Percentiles rank a stretch among this genome's conserved stretches.
phyloP scores from a whole-genome alignment of 2,888 invertebrate species.

The Ctena decussata region DNA sequence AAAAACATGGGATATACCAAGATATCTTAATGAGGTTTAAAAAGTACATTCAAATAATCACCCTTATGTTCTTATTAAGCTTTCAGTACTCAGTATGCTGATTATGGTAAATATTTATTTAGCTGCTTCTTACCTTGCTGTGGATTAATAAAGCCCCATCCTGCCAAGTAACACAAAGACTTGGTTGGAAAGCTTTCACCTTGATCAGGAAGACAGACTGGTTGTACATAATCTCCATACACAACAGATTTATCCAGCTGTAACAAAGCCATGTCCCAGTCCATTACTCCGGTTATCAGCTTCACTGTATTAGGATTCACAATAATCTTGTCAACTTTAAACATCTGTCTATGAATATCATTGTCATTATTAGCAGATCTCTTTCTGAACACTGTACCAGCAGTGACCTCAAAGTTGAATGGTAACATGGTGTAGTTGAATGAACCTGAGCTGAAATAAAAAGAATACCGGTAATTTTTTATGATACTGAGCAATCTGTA shows the following conservation, averaged over 20 bases:
- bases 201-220: conserved; percentile 73
- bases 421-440: conserved; percentile 70
- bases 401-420: conserved; percentile 66
- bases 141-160: conserved; percentile 77
- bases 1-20: too few relatives aligned
- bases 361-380: conserved; percentile 18
- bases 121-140: conserved; percentile 65
- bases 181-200: conserved; percentile 49
- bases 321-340: conserved; percentile 65
- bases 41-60: too few relatives aligned
- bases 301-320: conserved; percentile 65
- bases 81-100: too few relatives aligned
- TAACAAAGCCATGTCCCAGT: conserved; percentile 78
- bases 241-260: conserved; percentile 67
- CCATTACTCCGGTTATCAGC: conserved; percentile 58
- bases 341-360: conserved; percentile 28
- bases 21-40: too few relatives aligned
- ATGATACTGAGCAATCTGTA: too few relatives aligned
- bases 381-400: conserved; percentile 63
- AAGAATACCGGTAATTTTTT: too few relatives aligned
- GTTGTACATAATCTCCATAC: conserved; percentile 73
- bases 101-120: too few relatives aligned
- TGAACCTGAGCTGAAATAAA: conserved; percentile 55
- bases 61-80: too few relatives aligned
- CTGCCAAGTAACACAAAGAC: conserved; percentile 73